Evolutionary conservation across 2,797 vertebrate genomes (phyloP), one percentile per base, ranked within the genome.

Genomic region (Arnoldichthys spilopterus): DNA sequence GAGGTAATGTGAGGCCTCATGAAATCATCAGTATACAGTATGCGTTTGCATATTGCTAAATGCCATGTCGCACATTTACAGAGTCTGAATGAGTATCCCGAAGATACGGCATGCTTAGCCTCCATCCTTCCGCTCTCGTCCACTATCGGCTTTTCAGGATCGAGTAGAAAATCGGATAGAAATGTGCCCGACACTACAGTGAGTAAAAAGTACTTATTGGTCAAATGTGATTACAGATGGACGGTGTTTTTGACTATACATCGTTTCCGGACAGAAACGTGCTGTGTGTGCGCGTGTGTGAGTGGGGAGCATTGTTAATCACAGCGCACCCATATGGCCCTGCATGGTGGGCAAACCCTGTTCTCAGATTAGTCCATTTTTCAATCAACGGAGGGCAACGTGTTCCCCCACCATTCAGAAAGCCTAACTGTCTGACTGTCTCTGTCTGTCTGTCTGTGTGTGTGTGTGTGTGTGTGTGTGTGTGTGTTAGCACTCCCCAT

Each of bases 401-500:
- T 77, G 81, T 82, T 78, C 45, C 76, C 69, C 54, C 59, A 68
- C 75, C 70, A 34, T 53, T 72, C 34, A 20, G 45, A 49, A 34
- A 56, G 24, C 43, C 22, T 67, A 37, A 24, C 72, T 85, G 16
- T 59, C 72, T 45, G 32, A 73, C 54, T 61, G 11, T 53, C 1
- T 64, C 32, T 61, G 37, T 74, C 37, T 61, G 37, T 74, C 37
- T 32, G 1, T 45, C 43, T 63, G 67, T 76, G 54, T 84, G 78
- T 76, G 37, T 20, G 34, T 37, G 34, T 37, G 37, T 37, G 37
- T 37, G 37, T 83, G 53, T 61, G 77, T 80, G 62, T 85, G 82
- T 74, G 22, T 84, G 85, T 75, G 93, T 91, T 94, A 99, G 95
- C 98, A 99, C 86, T 99, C 98, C 1, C 97, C 98, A 82, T 99